Conservation (phyloP, 2,797 vertebrate genomes). For the Gephyroberyx darwinii region DNA sequence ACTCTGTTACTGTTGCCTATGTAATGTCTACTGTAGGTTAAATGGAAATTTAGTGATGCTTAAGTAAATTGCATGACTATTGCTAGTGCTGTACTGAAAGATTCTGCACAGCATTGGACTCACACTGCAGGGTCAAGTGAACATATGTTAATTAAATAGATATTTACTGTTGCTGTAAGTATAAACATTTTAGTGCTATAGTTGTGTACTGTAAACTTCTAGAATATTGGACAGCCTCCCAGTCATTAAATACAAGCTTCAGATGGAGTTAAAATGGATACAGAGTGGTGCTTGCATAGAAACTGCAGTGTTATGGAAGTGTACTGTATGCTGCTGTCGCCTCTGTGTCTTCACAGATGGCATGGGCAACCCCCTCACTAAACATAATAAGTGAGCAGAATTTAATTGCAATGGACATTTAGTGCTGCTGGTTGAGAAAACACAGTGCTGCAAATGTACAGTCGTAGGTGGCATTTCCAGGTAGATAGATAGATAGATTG, state of each 20-base stretch:
- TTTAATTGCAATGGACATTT: conserved; percentile 14
- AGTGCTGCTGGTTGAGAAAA: background rate
- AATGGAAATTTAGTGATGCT: background rate
- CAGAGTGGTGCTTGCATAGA: background rate
- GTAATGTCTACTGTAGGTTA: background rate
- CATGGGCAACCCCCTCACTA: conserved; percentile 9
- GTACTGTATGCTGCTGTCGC: conserved; percentile 4
- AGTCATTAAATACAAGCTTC: no score
- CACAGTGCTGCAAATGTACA: background rate
- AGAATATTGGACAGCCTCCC: background rate
- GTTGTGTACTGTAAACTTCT: background rate
- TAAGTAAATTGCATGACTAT: background rate
- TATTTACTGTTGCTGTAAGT: background rate
- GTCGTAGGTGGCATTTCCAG: background rate
- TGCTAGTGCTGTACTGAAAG: no score
- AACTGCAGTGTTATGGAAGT: background rate
- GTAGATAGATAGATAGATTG: background rate
- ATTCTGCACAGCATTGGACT: background rate
- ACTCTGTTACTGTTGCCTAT: background rate
- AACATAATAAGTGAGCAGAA: conserved; percentile 23
- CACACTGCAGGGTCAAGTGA: background rate
- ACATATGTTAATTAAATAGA: background rate
- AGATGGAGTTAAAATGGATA: background rate
- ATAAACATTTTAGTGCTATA: background rate
- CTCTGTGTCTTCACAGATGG: conserved; percentile 28